Evolutionary conservation across 2,113 vertebrate genomes (phyloP).

Genomic region (Pterophyllum scalare): DNA sequence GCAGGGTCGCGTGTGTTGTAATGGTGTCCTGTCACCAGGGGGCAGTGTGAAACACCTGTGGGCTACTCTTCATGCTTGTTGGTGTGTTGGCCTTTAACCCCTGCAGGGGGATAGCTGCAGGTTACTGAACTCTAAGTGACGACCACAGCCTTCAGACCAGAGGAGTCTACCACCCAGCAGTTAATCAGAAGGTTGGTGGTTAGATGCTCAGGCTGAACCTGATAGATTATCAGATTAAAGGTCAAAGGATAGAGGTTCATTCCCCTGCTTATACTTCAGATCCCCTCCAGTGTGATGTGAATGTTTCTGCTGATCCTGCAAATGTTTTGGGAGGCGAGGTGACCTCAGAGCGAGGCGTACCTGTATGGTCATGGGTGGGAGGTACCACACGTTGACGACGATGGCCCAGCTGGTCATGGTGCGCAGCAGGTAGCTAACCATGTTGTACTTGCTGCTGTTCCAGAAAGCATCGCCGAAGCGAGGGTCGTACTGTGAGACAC

Average conservation of each 20-base stretch:
- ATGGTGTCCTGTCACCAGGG: too few species aligned
- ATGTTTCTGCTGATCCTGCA: background rate
- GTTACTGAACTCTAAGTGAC: too few species aligned
- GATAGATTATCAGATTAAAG: background rate
- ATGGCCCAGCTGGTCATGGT: conserved; percentile 99
- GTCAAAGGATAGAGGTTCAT: background rate
- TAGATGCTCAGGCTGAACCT: background rate
- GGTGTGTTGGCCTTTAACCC: too few species aligned
- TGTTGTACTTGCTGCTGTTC: conserved; percentile 94
- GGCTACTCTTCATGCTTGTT: too few species aligned
- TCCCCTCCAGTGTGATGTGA: background rate
- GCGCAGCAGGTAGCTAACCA: conserved; percentile 92
- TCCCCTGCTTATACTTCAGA: background rate
- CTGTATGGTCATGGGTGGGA: conserved; percentile 92
- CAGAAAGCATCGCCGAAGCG: conserved; percentile 96
- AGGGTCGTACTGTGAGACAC: conserved; percentile 87
- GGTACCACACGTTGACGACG: conserved; percentile 95
- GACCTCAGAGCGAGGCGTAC: conserved; percentile 42
- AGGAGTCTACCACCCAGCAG: too few species aligned
- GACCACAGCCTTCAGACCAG: too few species aligned
- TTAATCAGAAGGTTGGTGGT: too few species aligned
- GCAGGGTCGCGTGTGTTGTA: too few species aligned
- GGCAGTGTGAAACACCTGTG: too few species aligned
- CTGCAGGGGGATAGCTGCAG: too few species aligned
- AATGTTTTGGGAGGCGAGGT: background rate